Conservation (phyloP, 2,888 invertebrate genomes). For the Andrena dorsata region DNA sequence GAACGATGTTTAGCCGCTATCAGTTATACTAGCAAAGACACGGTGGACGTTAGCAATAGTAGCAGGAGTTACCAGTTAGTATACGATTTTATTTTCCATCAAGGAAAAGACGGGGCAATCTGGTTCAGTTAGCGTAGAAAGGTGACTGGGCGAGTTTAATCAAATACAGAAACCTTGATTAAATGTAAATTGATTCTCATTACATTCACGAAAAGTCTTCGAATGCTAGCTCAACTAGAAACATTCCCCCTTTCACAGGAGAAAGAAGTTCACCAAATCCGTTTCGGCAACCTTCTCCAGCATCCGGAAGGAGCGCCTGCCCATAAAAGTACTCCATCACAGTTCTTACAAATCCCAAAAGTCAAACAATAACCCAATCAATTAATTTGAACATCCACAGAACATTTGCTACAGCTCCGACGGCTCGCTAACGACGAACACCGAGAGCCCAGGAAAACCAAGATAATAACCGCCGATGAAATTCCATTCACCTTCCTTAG, state of each 20-base stretch:
- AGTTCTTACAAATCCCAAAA: background rate
- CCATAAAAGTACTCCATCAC: slow-evolving; percentile 61
- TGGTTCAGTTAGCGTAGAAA: too few species aligned
- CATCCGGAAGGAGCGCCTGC: slow-evolving; percentile 60
- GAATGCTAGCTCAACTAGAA: background rate
- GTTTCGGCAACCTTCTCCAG: slow-evolving; percentile 66
- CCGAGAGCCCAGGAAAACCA: slow-evolving; percentile 66
- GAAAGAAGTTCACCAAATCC: slow-evolving; percentile 67
- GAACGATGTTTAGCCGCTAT: slow-evolving; percentile 78
- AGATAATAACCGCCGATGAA: slow-evolving; percentile 45
- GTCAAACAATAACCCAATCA: background rate
- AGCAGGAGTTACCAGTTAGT: slow-evolving; percentile 66
- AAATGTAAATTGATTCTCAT: too few species aligned
- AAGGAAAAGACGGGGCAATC: too few species aligned
- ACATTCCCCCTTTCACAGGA: slow-evolving; percentile 45
- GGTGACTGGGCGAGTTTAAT: too few species aligned
- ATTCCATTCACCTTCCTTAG: slow-evolving; percentile 24
- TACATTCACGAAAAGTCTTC: too few species aligned
- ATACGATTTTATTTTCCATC: background rate
- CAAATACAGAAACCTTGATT: too few species aligned
- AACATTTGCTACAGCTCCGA: slow-evolving; percentile 71
- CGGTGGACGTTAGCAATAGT: slow-evolving; percentile 56
- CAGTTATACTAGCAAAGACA: slow-evolving; percentile 77
- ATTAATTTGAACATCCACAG: slow-evolving; percentile 27
- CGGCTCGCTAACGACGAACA: slow-evolving; percentile 67